These are phyloP conservation scores for Noctuana brunneofusca DNA, from an alignment of 2,888 invertebrate species.

Conservation along the genomic window DNA sequence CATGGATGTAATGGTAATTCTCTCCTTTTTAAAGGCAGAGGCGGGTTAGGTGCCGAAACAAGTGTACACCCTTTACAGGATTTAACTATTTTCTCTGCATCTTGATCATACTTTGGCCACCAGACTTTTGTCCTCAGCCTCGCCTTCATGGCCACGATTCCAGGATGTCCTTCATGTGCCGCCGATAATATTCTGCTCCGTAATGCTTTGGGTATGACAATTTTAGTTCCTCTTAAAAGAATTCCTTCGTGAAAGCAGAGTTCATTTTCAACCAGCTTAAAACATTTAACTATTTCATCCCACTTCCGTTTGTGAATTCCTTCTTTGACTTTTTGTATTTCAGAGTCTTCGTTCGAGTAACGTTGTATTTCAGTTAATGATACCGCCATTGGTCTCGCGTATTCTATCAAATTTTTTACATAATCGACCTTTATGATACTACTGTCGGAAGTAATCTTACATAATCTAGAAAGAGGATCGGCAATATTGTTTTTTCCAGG, in stretches of 20 bases:
- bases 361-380: neutral
- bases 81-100: conserved; percentile 35
- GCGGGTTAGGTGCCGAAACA: conserved; percentile 26
- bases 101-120: conserved; percentile 52
- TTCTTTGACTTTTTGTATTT: neutral
- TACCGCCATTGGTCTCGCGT: neutral
- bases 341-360: neutral
- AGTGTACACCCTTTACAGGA: conserved; percentile 40
- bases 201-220: conserved; percentile 36
- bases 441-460: neutral
- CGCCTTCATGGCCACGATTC: conserved; percentile 41
- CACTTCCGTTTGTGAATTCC: neutral
- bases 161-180: conserved; percentile 50
- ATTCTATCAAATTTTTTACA: neutral
- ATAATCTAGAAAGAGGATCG: neutral
- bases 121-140: conserved; percentile 53
- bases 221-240: conserved; percentile 6
- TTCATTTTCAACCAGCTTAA: conserved; percentile 4
- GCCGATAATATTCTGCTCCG: conserved; percentile 37
- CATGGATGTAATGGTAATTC: conserved; percentile 36
- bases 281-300: neutral
- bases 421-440: neutral
- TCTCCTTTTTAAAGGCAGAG: conserved; percentile 33
- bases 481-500: conserved; percentile 14
- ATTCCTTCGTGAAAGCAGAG: conserved; percentile 1